A percentile compares a stretch with the other conserved stretches of the same genome.
Conservation (phyloP, 2,888 invertebrate species). For the Lasioglossum marginatum region DNA sequence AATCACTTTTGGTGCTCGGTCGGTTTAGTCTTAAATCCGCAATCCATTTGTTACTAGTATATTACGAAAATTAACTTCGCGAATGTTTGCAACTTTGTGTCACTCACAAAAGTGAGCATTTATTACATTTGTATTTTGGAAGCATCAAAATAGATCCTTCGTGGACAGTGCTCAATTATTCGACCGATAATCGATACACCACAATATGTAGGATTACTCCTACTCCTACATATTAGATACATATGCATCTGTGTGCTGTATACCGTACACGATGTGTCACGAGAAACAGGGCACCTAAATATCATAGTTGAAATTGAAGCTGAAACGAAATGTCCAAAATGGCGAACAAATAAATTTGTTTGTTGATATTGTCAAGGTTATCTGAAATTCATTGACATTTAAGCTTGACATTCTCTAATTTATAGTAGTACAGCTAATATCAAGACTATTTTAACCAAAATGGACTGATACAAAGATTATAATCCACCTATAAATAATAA, state of each 20-base stretch:
- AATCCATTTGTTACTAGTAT: too few species aligned
- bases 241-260: neutral
- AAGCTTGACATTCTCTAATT: neutral
- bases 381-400: too few species aligned
- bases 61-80: neutral
- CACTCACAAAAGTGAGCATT: neutral
- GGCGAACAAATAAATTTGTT: neutral
- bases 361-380: neutral
- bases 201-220: neutral
- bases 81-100: too few species aligned
- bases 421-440: neutral
- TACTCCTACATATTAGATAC: neutral
- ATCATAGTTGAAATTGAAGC: neutral
- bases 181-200: conserved; percentile 1
- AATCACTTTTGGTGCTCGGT: too few species aligned
- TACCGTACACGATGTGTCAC: neutral
- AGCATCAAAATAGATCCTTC: neutral
- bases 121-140: neutral
- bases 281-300: neutral
- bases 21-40: too few species aligned
- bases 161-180: neutral
- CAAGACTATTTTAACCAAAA: neutral
- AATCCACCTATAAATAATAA: neutral
- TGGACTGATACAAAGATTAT: too few species aligned
- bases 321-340: neutral